phyloP scores from a whole-genome alignment of 1,140 invertebrate genomes.

The Saccostrea echinata region DNA sequence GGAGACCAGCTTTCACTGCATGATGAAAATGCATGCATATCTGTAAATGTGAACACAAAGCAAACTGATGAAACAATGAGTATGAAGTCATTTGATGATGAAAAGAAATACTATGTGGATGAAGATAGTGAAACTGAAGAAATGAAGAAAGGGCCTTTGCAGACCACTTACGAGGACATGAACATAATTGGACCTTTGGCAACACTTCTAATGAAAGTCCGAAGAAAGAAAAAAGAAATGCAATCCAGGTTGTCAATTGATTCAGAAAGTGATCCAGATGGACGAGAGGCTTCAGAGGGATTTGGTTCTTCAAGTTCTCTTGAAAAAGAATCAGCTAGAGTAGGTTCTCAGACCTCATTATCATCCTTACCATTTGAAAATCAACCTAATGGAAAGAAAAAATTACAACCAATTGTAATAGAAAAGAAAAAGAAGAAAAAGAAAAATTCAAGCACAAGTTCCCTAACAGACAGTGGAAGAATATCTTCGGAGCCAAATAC shows the following conservation, averaged over 20 bases:
- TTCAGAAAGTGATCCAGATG: slow-evolving; percentile 15
- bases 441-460: slow-evolving; percentile 23
- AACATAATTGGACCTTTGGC: slow-evolving; percentile 54
- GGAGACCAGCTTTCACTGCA: slow-evolving; percentile 33
- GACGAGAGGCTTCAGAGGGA: neutral
- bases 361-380: slow-evolving; percentile 32
- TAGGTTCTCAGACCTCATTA: slow-evolving; percentile 36
- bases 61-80: slow-evolving; percentile 28
- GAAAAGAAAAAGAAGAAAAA: slow-evolving; percentile 30
- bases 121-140: slow-evolving; percentile 58
- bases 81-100: slow-evolving; percentile 38
- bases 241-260: neutral
- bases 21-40: slow-evolving; percentile 34
- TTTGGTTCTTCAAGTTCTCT: slow-evolving; percentile 17
- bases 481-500: slow-evolving; percentile 8
- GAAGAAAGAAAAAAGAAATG: slow-evolving; percentile 54
- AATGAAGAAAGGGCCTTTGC: slow-evolving; percentile 37
- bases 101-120: slow-evolving; percentile 20
- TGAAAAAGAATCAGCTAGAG: neutral
- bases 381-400: slow-evolving; percentile 40
- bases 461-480: slow-evolving; percentile 13
- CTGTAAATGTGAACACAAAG: neutral
- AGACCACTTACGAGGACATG: slow-evolving; percentile 54
- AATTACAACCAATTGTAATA: slow-evolving; percentile 19
- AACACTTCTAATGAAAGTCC: slow-evolving; percentile 56